Evolutionary conservation across 92 coral and sea anemone genomes (phyloP), one percentile per base, ranked within the genome.

Genomic region (Scolanthus callimorphus): DNA sequence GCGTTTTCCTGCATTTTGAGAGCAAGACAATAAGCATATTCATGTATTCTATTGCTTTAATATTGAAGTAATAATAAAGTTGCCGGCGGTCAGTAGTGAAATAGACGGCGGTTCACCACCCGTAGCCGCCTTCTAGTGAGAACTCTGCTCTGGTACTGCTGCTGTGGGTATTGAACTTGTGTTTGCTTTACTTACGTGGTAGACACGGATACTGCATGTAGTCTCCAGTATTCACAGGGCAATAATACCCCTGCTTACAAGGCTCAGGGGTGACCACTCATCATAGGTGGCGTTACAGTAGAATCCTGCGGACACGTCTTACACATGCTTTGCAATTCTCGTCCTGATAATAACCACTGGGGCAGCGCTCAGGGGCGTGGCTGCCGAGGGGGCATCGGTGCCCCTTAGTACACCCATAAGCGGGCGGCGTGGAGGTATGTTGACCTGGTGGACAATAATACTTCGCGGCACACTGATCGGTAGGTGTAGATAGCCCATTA

Each of bases 361-460:
- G 81, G 53, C 99, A 94, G 8, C 94, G 74, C 58, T 47, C 70
- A 13, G 99, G 96, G 2, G 62, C 55, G 22, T 69, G 58, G 39
- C 88, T 73, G 22, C 91, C 99, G 27, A 31, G 56, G 0, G 76
- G 77, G 71, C 99, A 94, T 51, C 67, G 78, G 56, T 94, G 99
- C 3, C 99, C 99, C 30, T 57, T 69, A 8, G 94, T 74, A 38
- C 99, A 94, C 19, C 60, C 63, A 31, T 77, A 64, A 20, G 77
- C 83, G 20, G 56, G 58, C 2, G 99, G 99, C 11, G 94, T 80
- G 43, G 85, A 73, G 6, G 85, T 73, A 38, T 73, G 58, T 46
- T 94, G 99, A 12, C 99, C 96, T 28, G 94, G 90, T 2, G 99
- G 96, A 20, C 99, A 94, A 51, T 84, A 94, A 69, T 57, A 89